phyloP scores from a whole-genome alignment of 2,113 vertebrate genomes.

The Felis catus region DNA sequence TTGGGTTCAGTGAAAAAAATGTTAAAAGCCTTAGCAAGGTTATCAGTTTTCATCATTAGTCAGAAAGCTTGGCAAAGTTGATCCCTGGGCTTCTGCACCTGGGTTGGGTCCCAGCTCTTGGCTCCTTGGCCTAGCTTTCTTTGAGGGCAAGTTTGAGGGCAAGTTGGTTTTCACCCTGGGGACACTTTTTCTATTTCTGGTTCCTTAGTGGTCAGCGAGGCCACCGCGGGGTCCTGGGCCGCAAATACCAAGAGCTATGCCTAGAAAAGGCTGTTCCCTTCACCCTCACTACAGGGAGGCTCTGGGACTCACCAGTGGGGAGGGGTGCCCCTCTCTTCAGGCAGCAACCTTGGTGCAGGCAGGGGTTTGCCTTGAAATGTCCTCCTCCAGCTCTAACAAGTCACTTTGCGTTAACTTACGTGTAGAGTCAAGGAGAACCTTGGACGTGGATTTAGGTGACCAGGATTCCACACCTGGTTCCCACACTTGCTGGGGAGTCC shows the following conservation, averaged over 20 bases:
- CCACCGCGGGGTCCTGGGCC: background rate
- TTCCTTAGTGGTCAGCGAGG: background rate
- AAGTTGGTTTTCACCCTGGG: background rate
- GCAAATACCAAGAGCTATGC: fast-evolving
- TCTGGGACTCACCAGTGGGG: background rate
- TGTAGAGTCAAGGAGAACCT: background rate
- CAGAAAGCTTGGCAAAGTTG: background rate
- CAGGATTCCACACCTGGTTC: background rate
- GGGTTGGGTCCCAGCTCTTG: background rate
- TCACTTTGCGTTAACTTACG: background rate
- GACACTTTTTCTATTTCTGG: background rate
- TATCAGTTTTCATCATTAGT: background rate
- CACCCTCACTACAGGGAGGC: too few species aligned
- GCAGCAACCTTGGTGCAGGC: background rate
- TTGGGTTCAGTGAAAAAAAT: background rate
- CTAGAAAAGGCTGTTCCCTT: background rate
- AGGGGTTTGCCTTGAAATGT: background rate
- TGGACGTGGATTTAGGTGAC: background rate
- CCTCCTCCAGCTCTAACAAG: background rate
- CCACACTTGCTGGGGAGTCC: background rate
- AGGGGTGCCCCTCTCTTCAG: too few species aligned
- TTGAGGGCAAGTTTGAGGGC: background rate
- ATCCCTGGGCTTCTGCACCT: background rate
- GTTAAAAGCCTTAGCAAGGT: background rate
- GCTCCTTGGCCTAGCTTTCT: background rate